Evolutionary conservation across 2,797 vertebrate species (phyloP).

Genomic region (Falco biarmicus): DNA sequence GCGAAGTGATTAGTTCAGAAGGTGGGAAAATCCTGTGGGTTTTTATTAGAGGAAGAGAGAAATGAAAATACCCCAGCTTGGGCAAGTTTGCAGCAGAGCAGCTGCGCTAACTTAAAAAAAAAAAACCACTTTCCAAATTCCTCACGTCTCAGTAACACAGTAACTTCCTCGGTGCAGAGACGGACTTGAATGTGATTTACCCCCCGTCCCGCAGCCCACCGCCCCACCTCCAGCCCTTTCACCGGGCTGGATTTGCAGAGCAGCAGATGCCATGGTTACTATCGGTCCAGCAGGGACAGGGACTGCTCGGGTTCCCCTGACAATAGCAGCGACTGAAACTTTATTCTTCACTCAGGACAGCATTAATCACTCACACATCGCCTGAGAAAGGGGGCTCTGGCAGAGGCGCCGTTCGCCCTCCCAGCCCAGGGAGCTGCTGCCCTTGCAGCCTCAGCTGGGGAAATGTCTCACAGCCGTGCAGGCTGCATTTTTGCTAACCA

Average conservation of each 20-base stretch:
- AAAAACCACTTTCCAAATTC: not conserved
- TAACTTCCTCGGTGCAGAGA: not conserved
- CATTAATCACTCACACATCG: constrained; percentile 23
- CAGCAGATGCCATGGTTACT: constrained; percentile 40
- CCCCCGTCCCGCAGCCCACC: not conserved
- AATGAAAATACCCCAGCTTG: not conserved
- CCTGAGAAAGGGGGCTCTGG: not conserved
- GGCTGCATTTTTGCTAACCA: not conserved
- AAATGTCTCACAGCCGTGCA: not conserved
- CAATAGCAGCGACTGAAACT: constrained; percentile 49
- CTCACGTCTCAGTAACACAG: not conserved
- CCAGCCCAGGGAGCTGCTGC: not conserved
- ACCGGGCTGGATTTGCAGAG: not conserved
- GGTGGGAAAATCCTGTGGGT: not conserved
- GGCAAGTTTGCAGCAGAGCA: not conserved
- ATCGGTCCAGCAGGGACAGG: not conserved
- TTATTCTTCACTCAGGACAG: not conserved
- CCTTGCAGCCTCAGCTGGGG: not conserved
- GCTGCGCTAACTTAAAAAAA: not conserved
- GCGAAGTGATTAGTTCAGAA: not conserved
- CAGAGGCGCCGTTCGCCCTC: not conserved
- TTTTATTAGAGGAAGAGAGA: not conserved
- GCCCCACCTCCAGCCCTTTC: not conserved
- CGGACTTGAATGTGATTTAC: not conserved
- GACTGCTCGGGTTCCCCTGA: constrained; percentile 24